Conservation (phyloP, 2,797 vertebrate genomes). For the Melanotaenia maccullochi region DNA sequence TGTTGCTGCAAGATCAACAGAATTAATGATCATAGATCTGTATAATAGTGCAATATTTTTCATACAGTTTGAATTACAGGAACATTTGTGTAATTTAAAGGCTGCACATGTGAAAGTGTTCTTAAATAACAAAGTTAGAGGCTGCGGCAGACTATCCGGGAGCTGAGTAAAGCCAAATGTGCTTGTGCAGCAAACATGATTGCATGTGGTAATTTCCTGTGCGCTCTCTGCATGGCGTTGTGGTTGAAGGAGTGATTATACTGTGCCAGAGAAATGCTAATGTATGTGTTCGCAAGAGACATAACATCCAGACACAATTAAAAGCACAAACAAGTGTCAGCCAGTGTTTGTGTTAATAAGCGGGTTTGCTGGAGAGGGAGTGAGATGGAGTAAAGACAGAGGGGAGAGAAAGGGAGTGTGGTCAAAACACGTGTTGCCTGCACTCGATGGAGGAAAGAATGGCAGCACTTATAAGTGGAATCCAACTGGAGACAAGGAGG, state of each 20-base stretch:
- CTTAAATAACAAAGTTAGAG: conserved; percentile 41
- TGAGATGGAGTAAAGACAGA: conserved; percentile 43
- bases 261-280: conserved; percentile 77
- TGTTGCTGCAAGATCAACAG: not conserved
- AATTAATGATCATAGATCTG: not conserved
- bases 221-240: conserved; percentile 74
- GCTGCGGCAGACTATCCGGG: conserved; percentile 59
- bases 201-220: conserved; percentile 80
- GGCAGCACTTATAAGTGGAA: conserved; percentile 69
- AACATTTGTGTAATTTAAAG: conserved; percentile 13
- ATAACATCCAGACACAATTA: conserved; percentile 84
- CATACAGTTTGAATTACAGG: not conserved
- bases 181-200: conserved; percentile 75
- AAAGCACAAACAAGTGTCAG: conserved; percentile 83
- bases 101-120: conserved; percentile 1
- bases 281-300: conserved; percentile 80
- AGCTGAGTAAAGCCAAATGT: conserved; percentile 64
- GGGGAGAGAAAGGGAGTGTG: conserved; percentile 56
- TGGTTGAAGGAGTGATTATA: conserved; percentile 81
- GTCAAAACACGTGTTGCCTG: conserved; percentile 70
- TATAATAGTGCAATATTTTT: not conserved
- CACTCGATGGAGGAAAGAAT: conserved; percentile 63
- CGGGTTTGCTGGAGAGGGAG: conserved; percentile 65
- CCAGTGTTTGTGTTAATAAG: conserved; percentile 83
- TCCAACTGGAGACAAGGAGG: conserved; percentile 67